A percentile compares a stretch with the other conserved stretches of the same genome.
Conservation (phyloP, 2,888 invertebrate species). For the Lasioglossum morio region DNA sequence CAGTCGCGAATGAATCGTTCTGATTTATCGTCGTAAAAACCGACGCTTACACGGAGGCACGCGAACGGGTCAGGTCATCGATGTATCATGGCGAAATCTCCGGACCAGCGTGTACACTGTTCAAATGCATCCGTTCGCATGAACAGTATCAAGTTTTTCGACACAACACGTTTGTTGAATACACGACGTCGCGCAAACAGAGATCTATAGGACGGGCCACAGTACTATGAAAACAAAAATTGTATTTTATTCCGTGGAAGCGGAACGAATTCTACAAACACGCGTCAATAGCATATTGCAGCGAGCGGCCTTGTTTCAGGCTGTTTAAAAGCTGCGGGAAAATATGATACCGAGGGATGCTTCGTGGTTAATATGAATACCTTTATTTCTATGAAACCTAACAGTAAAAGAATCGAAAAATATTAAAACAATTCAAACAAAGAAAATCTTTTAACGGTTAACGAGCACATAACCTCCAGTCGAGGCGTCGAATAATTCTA, state of each 20-base stretch:
- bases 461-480: slow-evolving; percentile 28
- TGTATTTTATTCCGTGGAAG: not conserved
- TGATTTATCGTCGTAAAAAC: not conserved
- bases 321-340: not conserved
- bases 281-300: not conserved
- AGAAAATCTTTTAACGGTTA: no score
- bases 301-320: not conserved
- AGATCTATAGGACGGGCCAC: not conserved
- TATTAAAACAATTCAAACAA: no score
- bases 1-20: slow-evolving; percentile 51
- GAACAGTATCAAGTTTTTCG: slow-evolving; percentile 29
- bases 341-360: not conserved
- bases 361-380: not conserved
- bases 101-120: not conserved
- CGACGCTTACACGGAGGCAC: slow-evolving; percentile 4
- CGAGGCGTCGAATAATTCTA: slow-evolving; percentile 14
- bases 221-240: slow-evolving; percentile 30
- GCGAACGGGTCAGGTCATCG: not conserved
- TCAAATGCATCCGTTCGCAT: slow-evolving; percentile 13
- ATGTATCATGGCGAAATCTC: slow-evolving; percentile 9
- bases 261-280: not conserved
- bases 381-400: not conserved
- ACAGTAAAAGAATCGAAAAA: not conserved
- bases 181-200: slow-evolving; percentile 20
- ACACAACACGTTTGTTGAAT: slow-evolving; percentile 33